Evolutionary conservation across 2,797 vertebrate genomes (phyloP).

Genomic region (Mormyrus proboscirostris): DNA sequence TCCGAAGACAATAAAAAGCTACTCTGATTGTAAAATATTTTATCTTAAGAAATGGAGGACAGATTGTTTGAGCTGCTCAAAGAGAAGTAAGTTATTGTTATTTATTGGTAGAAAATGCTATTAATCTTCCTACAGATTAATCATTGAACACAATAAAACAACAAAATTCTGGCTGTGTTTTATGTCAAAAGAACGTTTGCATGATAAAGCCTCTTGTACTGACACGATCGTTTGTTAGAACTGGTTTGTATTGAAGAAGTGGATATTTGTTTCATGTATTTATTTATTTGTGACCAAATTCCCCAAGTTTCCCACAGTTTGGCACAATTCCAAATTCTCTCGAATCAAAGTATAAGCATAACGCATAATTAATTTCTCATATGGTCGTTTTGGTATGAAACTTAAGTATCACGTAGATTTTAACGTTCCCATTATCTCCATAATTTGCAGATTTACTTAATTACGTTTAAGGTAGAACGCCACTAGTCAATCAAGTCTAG

Average conservation of each 20-base stretch:
- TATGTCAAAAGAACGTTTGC: not conserved
- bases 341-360: not conserved
- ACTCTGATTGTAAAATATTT: constrained; percentile 63
- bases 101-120: constrained; percentile 78
- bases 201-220: not conserved
- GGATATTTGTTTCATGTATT: not conserved
- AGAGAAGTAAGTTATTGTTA: constrained; percentile 98
- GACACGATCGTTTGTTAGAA: not conserved
- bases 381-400: not conserved
- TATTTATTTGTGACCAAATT: not conserved
- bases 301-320: not conserved
- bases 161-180: not conserved
- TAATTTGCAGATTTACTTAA: not conserved
- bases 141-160: constrained; percentile 28
- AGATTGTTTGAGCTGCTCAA: constrained; percentile 66
- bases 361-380: not conserved
- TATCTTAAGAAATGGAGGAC: constrained; percentile 67
- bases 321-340: not conserved
- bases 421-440: not conserved
- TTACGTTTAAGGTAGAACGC: not conserved
- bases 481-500: not conserved
- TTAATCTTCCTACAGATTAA: constrained; percentile 57
- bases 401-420: not conserved
- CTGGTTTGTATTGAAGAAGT: not conserved
- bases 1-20: constrained; percentile 51